Conservation (phyloP, 2,888 invertebrate species). For the Pseudococcus jackbeardsleyi region DNA sequence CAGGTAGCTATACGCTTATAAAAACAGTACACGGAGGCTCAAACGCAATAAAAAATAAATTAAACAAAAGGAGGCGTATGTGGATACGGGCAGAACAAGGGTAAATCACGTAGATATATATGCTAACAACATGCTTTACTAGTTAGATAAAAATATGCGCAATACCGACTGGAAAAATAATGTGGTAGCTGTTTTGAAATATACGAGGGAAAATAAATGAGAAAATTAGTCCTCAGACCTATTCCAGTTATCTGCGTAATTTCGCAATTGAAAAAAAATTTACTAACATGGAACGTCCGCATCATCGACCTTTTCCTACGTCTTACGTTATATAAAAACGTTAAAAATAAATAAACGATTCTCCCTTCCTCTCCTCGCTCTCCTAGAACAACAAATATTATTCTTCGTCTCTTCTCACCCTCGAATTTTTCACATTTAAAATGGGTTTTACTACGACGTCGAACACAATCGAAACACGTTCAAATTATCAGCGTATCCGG, state of each 20-base stretch:
- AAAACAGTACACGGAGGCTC: not conserved
- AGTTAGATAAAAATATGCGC: not conserved
- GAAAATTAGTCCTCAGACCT: not conserved
- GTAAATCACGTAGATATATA: not conserved
- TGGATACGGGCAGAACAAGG: not conserved
- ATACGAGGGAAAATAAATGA: not conserved
- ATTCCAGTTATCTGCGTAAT: not conserved
- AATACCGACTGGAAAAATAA: not conserved
- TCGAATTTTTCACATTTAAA: not conserved
- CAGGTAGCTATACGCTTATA: not conserved
- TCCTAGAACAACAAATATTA: not conserved
- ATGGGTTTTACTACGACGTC: slow-evolving; percentile 17
- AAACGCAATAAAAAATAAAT: slow-evolving; percentile 8
- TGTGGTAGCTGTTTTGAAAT: not conserved
- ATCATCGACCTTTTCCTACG: not conserved
- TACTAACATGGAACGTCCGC: not conserved
- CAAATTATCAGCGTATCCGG: slow-evolving; percentile 35
- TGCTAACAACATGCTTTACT: not conserved
- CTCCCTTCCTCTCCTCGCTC: not conserved
- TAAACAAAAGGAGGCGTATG: not conserved
- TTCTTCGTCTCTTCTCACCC: not conserved
- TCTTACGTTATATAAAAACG: not conserved
- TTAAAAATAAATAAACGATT: not conserved
- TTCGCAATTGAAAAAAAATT: not conserved
- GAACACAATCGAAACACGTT: slow-evolving; percentile 38